Evolutionary conservation across 2,113 vertebrate genomes (phyloP), one percentile per base, ranked within the genome.

Genomic region (Pygoscelis antarcticus): DNA sequence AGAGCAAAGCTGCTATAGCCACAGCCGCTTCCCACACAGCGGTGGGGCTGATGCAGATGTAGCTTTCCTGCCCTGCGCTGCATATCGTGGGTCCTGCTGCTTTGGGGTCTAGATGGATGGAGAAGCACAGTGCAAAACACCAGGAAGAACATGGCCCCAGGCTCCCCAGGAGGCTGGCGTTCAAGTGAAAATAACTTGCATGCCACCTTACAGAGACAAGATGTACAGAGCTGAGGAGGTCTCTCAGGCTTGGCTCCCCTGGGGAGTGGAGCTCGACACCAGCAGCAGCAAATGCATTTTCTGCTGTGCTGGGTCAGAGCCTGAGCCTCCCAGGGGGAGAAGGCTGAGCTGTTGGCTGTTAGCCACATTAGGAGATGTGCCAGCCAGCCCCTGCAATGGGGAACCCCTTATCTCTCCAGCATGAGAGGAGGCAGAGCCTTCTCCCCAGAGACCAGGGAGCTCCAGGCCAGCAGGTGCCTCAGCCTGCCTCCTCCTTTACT

Each of bases 11-110:
- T 44, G 55, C 25, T 18, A n/a, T 42, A 62, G 36, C 22, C 60
- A 30, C 44, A 72, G 42, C 36, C 2, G 1, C 60, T 30, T 49
- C 65, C 77, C 58, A 29, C 12, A 3, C 49, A 44, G 62, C 2
- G 0, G 10, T 19, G 38, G 40, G 62, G 44, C 44, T 60, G 40
- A 19, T 66, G 29, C 42, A 23, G 42, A 21, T 0, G 1, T 16
- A 55, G 46, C 23, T 49, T 77, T 77, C 58, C 42, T 77, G 65
- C 46, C 36, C 64, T 52, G 77, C 2, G 5, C 42, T 83, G 65
- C 15, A 5, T 34, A 21, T 11, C 1, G 0, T 49, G 38, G 16
- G 17, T 42, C 26, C 81, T 60, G 54, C 60, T 78, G 84, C 49
- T 27, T 46, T 52, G 23, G 9, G 13, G 27, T 46, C 58, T 72